Evolutionary conservation across 2,888 invertebrate species (phyloP).

Genomic region (Drosophila dives): DNA sequence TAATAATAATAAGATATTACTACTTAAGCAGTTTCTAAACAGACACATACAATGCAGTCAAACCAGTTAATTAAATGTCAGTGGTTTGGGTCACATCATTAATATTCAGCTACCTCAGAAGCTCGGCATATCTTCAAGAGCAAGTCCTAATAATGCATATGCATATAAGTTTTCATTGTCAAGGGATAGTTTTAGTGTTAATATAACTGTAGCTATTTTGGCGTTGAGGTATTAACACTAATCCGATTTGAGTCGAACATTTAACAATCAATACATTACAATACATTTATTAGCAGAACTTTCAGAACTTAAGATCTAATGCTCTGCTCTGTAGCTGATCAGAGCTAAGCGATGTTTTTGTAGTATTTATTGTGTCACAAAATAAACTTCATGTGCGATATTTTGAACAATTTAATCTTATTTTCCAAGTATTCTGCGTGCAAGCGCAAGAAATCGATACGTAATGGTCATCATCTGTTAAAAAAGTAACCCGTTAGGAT

Average conservation of each 20-base stretch:
- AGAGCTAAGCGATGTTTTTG: neutral
- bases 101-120: constrained; percentile 47
- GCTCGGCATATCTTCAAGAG: neutral
- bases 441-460: constrained; percentile 43
- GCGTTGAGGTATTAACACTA: neutral
- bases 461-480: constrained; percentile 53
- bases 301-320: neutral
- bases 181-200: constrained; percentile 52
- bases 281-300: constrained; percentile 7
- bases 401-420: constrained; percentile 2
- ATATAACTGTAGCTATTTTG: constrained; percentile 4
- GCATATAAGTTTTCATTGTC: constrained; percentile 59
- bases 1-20: constrained; percentile 5
- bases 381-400: neutral
- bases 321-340: neutral
- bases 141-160: constrained; percentile 7
- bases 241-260: constrained; percentile 1
- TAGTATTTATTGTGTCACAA: neutral
- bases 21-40: constrained; percentile 4
- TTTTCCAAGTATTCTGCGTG: constrained; percentile 29
- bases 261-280: neutral
- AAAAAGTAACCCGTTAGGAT: neutral
- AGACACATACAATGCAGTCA: constrained; percentile 22
- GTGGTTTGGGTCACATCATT: constrained; percentile 65
- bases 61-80: constrained; percentile 76